Evolutionary conservation across 2,797 vertebrate species (phyloP).

Genomic region (Falco columbarius): DNA sequence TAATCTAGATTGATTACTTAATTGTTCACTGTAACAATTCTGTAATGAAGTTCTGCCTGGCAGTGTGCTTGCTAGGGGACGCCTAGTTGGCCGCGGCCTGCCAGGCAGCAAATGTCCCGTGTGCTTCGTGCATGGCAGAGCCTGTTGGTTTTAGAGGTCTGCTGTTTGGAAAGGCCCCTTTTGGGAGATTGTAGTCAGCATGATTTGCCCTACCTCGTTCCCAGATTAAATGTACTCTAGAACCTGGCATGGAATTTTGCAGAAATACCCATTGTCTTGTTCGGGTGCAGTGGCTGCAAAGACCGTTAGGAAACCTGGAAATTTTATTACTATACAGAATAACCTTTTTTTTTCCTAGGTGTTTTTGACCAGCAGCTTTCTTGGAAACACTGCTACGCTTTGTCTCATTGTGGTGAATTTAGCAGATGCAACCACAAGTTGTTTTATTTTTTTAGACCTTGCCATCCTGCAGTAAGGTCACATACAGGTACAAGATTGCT

Average conservation of each 20-base stretch:
- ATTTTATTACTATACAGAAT: background rate
- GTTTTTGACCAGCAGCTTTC: background rate
- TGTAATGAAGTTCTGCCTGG: background rate
- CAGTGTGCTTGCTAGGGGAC: background rate
- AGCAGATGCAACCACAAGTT: background rate
- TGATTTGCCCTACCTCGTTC: background rate
- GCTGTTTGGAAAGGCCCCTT: background rate
- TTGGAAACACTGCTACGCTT: background rate
- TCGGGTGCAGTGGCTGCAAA: background rate
- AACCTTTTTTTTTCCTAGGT: background rate
- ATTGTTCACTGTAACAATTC: background rate
- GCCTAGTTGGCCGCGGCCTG: background rate
- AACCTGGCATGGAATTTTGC: background rate
- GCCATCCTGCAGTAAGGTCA: background rate
- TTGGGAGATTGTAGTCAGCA: background rate
- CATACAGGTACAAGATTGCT: background rate
- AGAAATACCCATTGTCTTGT: background rate
- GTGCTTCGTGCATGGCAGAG: background rate
- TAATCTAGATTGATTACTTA: background rate
- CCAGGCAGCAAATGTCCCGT: background rate
- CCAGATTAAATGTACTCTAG: background rate
- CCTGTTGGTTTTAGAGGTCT: background rate
- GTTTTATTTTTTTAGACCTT: background rate
- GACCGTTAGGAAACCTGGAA: background rate
- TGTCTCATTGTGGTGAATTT: background rate